phyloP scores from a whole-genome alignment of 2,113 vertebrate genomes.

The Lutjanus erythropterus region DNA sequence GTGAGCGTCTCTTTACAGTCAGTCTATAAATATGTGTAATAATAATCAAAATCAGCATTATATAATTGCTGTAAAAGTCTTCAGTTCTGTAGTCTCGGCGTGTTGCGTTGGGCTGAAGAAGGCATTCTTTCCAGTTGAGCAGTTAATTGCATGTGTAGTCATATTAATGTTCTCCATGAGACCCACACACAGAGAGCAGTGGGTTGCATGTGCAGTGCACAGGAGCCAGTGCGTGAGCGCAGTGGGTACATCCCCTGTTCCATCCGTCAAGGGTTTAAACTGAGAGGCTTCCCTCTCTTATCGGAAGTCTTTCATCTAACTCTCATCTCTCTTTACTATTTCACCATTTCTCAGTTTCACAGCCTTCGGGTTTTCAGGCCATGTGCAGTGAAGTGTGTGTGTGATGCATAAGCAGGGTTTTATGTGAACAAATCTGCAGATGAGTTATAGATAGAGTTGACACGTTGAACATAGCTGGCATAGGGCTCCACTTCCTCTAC shows the following conservation, averaged over 20 bases:
- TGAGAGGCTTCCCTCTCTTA: slow-evolving; percentile 21
- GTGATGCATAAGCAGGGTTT: slow-evolving; percentile 23
- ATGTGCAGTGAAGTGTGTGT: background rate
- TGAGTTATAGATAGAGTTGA: slow-evolving; percentile 87
- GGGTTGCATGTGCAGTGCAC: background rate
- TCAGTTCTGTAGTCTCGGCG: slow-evolving; percentile 1
- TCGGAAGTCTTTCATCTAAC: slow-evolving; percentile 42
- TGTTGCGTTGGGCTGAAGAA: background rate
- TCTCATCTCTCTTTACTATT: slow-evolving; percentile 29
- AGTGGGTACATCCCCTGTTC: slow-evolving; percentile 52
- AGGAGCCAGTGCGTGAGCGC: background rate
- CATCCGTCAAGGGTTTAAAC: slow-evolving; percentile 21
- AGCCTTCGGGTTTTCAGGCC: slow-evolving; percentile 33
- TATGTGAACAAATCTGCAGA: slow-evolving; percentile 70
- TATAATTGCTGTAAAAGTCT: background rate
- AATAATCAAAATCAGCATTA: background rate
- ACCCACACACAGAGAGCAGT: slow-evolving; percentile 27
- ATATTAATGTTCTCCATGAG: slow-evolving; percentile 35
- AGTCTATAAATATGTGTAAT: slow-evolving; percentile 41
- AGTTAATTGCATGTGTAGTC: slow-evolving; percentile 11
- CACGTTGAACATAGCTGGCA: slow-evolving; percentile 84
- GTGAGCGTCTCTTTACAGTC: background rate
- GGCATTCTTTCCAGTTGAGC: background rate
- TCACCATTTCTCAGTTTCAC: slow-evolving; percentile 54
- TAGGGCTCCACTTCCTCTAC: slow-evolving; percentile 85